Evolutionary conservation across 1,140 invertebrate species (phyloP), one percentile per base, ranked within the genome.

Genomic region (Ceratoteleas bidentatus): DNA sequence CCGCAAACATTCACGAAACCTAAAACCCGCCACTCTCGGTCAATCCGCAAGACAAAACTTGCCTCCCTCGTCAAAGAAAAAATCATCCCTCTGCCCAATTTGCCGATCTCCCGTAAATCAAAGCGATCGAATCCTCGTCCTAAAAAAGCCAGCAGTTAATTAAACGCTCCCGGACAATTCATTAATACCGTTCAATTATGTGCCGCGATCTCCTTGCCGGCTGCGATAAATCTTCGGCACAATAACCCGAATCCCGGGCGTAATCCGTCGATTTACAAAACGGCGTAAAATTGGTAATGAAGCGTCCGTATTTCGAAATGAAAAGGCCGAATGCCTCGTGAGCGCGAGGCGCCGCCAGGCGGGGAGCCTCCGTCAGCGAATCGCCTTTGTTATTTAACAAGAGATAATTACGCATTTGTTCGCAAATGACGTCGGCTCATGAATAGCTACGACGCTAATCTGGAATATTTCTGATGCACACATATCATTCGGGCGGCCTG

Each of bases 371-470:
- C 57, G 68, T 77, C 68, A 81, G 54, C 49, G 65, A 73, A 61
- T 73, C 61, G 16, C 58, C 70, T 83, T 83, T 83, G 74, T 82
- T 77, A 77, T 62, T 82, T 82, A 82, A 78, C 58, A 70, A 53
- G 57, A 58, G 69, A 74, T 78, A 72, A 83, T 83, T 74, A 74
- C 69, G 80, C 69, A 83, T 83, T 83, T 83, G 80, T 83, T 78
- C 80, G 69, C 57, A 78, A 83, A 78, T 65, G 69, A 54, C 60
- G 69, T 56, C 10, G 64, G 40, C 45, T 74, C 69, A 74, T 83
- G 74, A 83, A 83, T 74, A 76, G 73, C 80, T 61, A 69, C 80
- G 60, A 77, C 80, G 73, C 50, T 77, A 76, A 82, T 82, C 73
- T 60, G 33, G 81, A 83, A 83, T 83, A 77, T 73, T 78, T 83